A percentile compares a stretch with the other conserved stretches of the same genome.
phyloP scores from a whole-genome alignment of 30 jellyfish, hydroid and myxozoan genomes.

The Aurelia sp. region DNA sequence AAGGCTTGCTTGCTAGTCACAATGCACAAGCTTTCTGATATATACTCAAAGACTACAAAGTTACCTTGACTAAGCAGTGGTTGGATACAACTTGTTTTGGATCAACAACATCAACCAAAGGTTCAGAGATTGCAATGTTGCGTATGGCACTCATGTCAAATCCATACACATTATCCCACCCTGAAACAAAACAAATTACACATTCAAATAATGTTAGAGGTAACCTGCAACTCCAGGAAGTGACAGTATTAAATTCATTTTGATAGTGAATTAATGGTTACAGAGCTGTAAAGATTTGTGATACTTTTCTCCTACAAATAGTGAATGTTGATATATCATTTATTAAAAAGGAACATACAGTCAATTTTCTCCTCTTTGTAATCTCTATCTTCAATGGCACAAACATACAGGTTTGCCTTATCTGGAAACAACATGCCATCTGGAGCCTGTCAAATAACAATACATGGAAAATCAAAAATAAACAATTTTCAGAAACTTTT shows the following conservation, averaged over 20 bases:
- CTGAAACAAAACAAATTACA: conserved; percentile 13
- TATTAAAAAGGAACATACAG: conserved; percentile 44
- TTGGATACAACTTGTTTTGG: conserved; percentile 90
- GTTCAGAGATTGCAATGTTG: conserved; percentile 95
- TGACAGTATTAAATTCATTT: neutral
- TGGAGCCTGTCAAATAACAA: conserved; percentile 49
- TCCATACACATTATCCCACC: conserved; percentile 99
- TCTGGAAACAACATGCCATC: conserved; percentile 99
- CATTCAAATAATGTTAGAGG: neutral
- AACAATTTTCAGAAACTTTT: too few species aligned
- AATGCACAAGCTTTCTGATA: too few species aligned
- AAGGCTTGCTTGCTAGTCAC: too few species aligned
- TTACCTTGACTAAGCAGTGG: conserved; percentile 88
- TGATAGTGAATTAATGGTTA: neutral
- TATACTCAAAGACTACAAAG: too few species aligned
- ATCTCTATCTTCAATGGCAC: conserved; percentile 99
- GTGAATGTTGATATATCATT: neutral
- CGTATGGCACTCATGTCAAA: conserved; percentile 99
- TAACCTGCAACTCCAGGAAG: neutral
- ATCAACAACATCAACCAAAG: conserved; percentile 99
- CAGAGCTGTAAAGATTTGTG: too few species aligned
- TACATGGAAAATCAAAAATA: neutral
- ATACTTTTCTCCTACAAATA: too few species aligned
- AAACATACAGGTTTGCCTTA: conserved; percentile 86
- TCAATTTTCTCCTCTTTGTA: conserved; percentile 98